Evolutionary conservation across 2,113 vertebrate genomes (phyloP).

Genomic region (Struthio camelus): DNA sequence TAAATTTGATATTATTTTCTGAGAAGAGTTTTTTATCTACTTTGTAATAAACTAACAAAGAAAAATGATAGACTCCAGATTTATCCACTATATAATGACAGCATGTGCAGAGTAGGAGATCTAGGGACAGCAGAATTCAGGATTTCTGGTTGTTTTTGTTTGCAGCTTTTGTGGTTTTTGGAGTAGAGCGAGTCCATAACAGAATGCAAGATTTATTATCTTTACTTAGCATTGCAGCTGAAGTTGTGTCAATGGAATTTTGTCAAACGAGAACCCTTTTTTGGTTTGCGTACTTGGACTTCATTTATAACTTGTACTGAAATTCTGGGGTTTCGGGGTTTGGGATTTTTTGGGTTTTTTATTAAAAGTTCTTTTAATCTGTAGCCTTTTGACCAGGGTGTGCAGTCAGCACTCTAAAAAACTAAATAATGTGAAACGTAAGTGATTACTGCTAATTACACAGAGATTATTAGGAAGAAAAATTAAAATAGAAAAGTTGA

Average conservation of each 20-base stretch:
- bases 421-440: background rate
- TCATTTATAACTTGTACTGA: background rate
- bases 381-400: background rate
- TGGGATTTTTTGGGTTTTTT: too few species aligned
- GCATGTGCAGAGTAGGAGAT: background rate
- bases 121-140: background rate
- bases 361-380: background rate
- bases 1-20: background rate
- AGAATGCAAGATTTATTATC: background rate
- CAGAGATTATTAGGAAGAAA: background rate
- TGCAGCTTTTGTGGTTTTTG: background rate
- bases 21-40: background rate
- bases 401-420: background rate
- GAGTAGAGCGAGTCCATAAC: rapidly evolving
- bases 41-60: background rate
- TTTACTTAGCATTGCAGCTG: background rate
- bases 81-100: background rate
- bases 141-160: background rate
- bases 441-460: background rate
- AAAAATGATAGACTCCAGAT: background rate
- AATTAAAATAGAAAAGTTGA: background rate
- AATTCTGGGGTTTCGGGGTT: background rate
- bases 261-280: background rate
- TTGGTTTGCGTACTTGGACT: background rate
- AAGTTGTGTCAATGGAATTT: background rate